phyloP scores from a whole-genome alignment of 1,140 invertebrate species.

The Hypsibius dujardini region DNA sequence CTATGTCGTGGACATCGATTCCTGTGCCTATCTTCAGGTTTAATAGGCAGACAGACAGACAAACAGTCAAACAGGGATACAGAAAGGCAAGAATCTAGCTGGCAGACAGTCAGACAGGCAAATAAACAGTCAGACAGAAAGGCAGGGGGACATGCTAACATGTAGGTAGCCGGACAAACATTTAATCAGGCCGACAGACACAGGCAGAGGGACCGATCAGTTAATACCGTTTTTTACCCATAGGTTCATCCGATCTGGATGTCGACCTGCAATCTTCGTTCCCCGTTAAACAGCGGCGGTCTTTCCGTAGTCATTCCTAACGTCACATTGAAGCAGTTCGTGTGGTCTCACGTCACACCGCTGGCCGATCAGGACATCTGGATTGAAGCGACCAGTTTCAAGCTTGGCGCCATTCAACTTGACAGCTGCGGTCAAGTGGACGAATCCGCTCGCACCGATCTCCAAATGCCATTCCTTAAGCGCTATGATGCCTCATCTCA shows the following conservation, averaged over 20 bases:
- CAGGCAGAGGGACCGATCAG: too few species aligned
- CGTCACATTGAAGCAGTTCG: slow-evolving; percentile 49
- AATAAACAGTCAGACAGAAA: too few species aligned
- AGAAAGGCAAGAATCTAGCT: too few species aligned
- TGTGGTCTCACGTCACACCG: slow-evolving; percentile 25
- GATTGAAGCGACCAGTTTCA: slow-evolving; percentile 14
- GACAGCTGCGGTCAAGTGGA: slow-evolving; percentile 24
- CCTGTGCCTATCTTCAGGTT: slow-evolving; percentile 66
- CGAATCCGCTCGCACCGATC: slow-evolving; percentile 17
- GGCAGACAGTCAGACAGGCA: too few species aligned
- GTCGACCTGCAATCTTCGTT: slow-evolving; percentile 81
- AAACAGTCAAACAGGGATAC: too few species aligned
- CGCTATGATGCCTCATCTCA: slow-evolving; percentile 70
- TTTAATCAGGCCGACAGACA: too few species aligned
- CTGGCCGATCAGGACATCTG: slow-evolving; percentile 10
- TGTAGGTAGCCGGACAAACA: too few species aligned
- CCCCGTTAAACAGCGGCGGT: slow-evolving; percentile 66
- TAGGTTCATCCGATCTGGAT: slow-evolving; percentile 63
- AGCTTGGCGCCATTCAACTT: not conserved
- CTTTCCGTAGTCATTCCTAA: slow-evolving; percentile 68
- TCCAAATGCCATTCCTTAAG: slow-evolving; percentile 45
- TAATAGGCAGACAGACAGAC: too few species aligned
- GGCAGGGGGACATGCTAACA: too few species aligned
- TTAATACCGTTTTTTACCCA: slow-evolving; percentile 13
- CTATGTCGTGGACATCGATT: slow-evolving; percentile 69